phyloP scores from a whole-genome alignment of 1,140 invertebrate species.

The Stratiolaelaps scimitus region DNA sequence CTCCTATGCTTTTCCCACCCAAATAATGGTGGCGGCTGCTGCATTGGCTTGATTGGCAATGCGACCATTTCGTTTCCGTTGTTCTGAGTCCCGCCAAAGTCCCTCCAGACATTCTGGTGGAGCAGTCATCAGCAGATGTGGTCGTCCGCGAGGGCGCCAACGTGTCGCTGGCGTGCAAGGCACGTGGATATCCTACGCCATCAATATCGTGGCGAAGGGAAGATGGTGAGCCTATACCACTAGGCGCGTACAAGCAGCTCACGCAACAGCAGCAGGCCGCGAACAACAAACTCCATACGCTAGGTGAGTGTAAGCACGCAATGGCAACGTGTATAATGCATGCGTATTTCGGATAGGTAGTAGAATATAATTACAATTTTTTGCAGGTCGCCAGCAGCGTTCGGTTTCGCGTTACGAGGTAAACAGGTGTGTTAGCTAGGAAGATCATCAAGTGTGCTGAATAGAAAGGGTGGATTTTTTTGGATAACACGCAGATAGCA shows the following conservation, averaged over 20 bases:
- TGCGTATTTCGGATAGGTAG: not conserved
- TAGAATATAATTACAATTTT: conserved; percentile 17
- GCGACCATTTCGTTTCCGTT: too few species aligned
- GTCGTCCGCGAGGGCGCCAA: conserved; percentile 78
- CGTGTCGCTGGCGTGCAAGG: conserved; percentile 71
- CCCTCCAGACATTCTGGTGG: conserved; percentile 82
- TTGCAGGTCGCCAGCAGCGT: not conserved
- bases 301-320: conserved; percentile 31
- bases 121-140: conserved; percentile 72
- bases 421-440: too few species aligned
- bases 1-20: too few species aligned
- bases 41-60: too few species aligned
- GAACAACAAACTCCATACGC: conserved; percentile 24
- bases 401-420: too few species aligned
- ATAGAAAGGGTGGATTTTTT: too few species aligned
- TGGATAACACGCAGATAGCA: too few species aligned
- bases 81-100: conserved; percentile 46
- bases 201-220: conserved; percentile 79
- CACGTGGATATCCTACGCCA: conserved; percentile 71
- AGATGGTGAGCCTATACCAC: conserved; percentile 62
- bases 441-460: too few species aligned
- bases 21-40: too few species aligned
- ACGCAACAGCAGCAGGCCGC: not conserved
- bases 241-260: conserved; percentile 38
- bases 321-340: not conserved